These are phyloP conservation scores for Drosophila nr. perissopoda DNA, from an alignment of 2,888 invertebrate species.

Conservation along the genomic window DNA sequence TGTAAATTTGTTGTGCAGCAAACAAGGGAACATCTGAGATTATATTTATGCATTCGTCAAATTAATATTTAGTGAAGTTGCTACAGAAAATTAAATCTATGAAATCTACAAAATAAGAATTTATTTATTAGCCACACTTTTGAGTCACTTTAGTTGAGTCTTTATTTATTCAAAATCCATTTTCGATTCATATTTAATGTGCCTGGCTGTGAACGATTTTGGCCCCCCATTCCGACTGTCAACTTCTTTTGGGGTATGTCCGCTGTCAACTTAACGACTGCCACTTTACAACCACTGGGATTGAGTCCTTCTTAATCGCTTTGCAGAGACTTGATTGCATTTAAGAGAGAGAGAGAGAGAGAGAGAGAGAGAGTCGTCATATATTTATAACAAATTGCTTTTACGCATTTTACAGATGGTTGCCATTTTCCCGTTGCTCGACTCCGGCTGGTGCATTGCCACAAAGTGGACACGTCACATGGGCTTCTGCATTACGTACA, in stretches of 20 bases:
- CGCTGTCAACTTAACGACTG: constrained; percentile 47
- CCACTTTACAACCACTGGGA: constrained; percentile 23
- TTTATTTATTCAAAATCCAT: neutral
- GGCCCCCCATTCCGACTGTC: constrained; percentile 27
- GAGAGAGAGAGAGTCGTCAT: neutral
- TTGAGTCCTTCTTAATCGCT: constrained; percentile 18
- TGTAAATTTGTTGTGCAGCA: neutral
- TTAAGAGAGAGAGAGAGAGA: neutral
- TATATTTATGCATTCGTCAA: neutral
- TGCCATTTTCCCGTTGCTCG: constrained; percentile 94
- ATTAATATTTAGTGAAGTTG: neutral
- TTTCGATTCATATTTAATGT: constrained; percentile 19
- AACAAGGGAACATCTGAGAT: neutral
- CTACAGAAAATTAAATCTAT: neutral
- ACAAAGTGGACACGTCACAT: constrained; percentile 97
- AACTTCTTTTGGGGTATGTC: constrained; percentile 45
- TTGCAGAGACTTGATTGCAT: constrained; percentile 21
- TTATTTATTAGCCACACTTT: neutral
- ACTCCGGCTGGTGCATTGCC: constrained; percentile 93
- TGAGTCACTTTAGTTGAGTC: neutral
- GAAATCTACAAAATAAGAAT: neutral
- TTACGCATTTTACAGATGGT: constrained; percentile 90
- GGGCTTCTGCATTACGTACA: constrained; percentile 97
- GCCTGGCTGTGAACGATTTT: neutral
- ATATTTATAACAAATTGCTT: constrained; percentile 12